Evolutionary conservation across 2,888 invertebrate genomes (phyloP), one percentile per base, ranked within the genome.

Genomic region (Nomada ferruginata): DNA sequence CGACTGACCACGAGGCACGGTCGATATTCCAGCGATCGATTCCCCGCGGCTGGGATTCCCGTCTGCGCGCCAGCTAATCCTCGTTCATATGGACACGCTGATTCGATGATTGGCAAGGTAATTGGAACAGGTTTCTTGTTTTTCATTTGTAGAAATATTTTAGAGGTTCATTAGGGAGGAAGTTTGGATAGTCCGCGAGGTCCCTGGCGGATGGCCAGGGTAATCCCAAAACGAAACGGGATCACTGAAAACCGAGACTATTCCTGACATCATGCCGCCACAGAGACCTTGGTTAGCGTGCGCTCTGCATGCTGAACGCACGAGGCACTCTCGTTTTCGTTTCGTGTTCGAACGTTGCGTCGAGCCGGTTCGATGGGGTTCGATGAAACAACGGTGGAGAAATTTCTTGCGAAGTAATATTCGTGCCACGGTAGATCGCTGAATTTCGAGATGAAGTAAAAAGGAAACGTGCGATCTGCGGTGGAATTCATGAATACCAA

Each of bases 281-380:
- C 64, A 55, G 42, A 81, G 88, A 87, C 90, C 90, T 90, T 90
- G 90, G 85, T 79, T 65, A 82, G 20, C 50, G 82, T 76, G 89
- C 84, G 85, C 66, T 73, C 75, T 71, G 90, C 87, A 90, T 90
- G 86, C 79, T 75, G 84, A 87, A 84, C 78, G 61, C 53, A 23
- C 61, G 57, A 72, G 66, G 69, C 87, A 91, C 91, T 91, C 91
- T 91, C 89, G 83, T 88, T 91, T 91, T 91, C 91, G 81, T 89
- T 90, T 87, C 85, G 80, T 68, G 68, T 72, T 82, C 53, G 36
- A 63, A 47, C 63, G 57, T 63, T 57, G 69, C 52, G 61, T 61
- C 70, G 59, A 42, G 23, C 13, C 23, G 61, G 26, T 15, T n/a
- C 26, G 47, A 47, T 59, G 47, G 47, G 26, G 52, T 52, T 68